A percentile compares a stretch with the other conserved stretches of the same genome.
phyloP scores from a whole-genome alignment of 2,113 vertebrate genomes.

The Gasterosteus nipponicus region DNA sequence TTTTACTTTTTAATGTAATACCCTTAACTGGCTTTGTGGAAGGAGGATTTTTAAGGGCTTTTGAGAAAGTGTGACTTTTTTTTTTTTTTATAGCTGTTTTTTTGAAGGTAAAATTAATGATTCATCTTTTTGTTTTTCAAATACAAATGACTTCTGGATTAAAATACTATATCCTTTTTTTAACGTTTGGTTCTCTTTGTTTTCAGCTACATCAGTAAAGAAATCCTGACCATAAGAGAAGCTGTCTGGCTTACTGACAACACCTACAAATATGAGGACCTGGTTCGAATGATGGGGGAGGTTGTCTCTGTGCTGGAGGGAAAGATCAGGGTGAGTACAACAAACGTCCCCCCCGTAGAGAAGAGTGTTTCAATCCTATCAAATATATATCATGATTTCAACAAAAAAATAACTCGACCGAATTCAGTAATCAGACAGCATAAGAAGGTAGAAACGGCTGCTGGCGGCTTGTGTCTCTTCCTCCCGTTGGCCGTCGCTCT shows the following conservation, averaged over 20 bases:
- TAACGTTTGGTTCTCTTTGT: neutral
- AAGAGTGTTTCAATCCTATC: too few relatives aligned
- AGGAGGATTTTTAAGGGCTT: neutral
- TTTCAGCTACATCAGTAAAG: conserved; percentile 89
- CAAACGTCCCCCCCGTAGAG: neutral
- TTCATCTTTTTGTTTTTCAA: neutral
- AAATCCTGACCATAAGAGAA: conserved; percentile 96
- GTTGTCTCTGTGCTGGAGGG: conserved; percentile 92
- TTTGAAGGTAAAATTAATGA: neutral
- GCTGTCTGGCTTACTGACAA: conserved; percentile 99
- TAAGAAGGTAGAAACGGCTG: too few relatives aligned
- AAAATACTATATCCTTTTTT: neutral
- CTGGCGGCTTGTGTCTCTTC: too few relatives aligned
- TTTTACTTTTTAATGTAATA: neutral
- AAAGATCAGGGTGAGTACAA: conserved; percentile 88
- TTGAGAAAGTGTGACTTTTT: neutral
- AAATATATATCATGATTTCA: too few relatives aligned
- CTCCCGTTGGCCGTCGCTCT: too few relatives aligned
- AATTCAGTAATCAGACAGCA: too few relatives aligned
- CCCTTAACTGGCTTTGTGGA: neutral
- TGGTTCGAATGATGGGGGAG: conserved; percentile 99
- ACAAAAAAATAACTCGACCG: too few relatives aligned
- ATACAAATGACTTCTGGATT: neutral
- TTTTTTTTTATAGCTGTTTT: neutral
- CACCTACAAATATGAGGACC: conserved; percentile 96